A percentile compares a stretch with the other conserved stretches of the same genome.
phyloP scores from a whole-genome alignment of 2,888 invertebrate genomes.

The Ormyrus pomaceus region DNA sequence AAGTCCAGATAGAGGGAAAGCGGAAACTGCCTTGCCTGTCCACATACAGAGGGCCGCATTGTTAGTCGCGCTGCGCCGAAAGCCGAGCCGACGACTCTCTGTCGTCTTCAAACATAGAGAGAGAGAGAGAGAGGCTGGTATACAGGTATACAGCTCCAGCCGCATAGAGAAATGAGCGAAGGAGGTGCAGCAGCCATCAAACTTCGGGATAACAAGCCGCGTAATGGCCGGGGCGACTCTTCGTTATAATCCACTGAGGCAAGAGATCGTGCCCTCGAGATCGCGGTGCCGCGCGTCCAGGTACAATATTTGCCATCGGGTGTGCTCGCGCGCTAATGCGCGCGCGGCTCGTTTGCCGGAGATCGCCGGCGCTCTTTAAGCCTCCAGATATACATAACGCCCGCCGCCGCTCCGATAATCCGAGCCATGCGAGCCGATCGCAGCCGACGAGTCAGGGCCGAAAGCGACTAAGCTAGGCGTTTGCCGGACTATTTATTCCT shows the following conservation, averaged over 20 bases:
- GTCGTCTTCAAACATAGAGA: too few species aligned
- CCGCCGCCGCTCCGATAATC: conserved; percentile 20
- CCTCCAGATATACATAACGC: conserved; percentile 3
- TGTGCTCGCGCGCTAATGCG: conserved; percentile 19
- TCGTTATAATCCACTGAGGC: conserved; percentile 63
- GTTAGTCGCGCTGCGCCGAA: too few species aligned
- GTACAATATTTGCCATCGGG: conserved; percentile 24
- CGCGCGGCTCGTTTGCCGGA: conserved; percentile 34
- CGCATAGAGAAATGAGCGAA: too few species aligned
- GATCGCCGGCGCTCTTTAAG: conserved; percentile 32
- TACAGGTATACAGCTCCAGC: too few species aligned
- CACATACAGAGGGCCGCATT: too few species aligned
- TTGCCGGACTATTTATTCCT: background rate
- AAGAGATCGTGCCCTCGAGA: conserved; percentile 40
- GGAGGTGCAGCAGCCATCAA: conserved; percentile 47
- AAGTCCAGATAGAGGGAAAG: background rate
- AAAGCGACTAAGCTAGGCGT: conserved; percentile 31
- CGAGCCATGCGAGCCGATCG: background rate
- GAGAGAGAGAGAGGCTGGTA: too few species aligned
- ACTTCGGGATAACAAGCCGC: conserved; percentile 56
- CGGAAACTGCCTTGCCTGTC: background rate
- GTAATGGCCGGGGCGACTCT: conserved; percentile 53
- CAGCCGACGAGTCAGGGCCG: background rate
- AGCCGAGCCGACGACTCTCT: too few species aligned
- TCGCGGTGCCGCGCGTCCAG: background rate